Base-by-base conservation (phyloP, 2,113 vertebrate genomes). In the Condylura cristata region DNA sequence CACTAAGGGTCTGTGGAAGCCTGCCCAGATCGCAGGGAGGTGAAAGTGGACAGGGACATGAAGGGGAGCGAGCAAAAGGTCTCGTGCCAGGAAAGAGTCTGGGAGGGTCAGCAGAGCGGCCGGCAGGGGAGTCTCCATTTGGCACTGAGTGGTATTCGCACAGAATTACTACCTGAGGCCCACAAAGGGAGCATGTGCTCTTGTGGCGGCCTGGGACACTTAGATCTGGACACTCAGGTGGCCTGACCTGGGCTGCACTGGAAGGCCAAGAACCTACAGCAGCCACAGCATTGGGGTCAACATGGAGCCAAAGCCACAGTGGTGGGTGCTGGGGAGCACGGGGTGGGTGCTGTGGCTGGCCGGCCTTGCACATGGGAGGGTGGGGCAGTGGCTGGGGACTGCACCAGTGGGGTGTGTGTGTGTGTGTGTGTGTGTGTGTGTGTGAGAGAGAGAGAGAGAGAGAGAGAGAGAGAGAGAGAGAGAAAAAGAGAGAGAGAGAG, bases 71-170 rank as follows among this genome's bases (percentile, higher is more conserved):
- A 32, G 37, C 51, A 14, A 11, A 22, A 46, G 46, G 58, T 17
- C 39, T 37, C 53, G 39, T 13, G 17, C 16, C 34, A 48, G 44
- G 8, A 22, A 18, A 51, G 48, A 48, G 13, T n/a, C 58, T 20
- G 2, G 8, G 44, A 10, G 1, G 8, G 1, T 41, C 7, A 0
- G 56, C 30, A 4, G 22, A 3, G 2, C 11, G 60, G 51, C 41
- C 10, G 7, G 5, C 12, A 16, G 39, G 51, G 3, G 32, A 5
- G 41, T 56, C n/a, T 78, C 17, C 3, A 1, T 28, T 58, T 13
- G 26, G 70, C 68, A 3, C 41, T 44, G 39, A 7, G 34, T 22
- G 53, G 22, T 22, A 8, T 72, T 44, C 65, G 7, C 70, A 68
- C 34, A 41, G 41, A 79, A 24, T 71, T 18, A 1, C 53, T 8